Base-by-base conservation (phyloP, 1,140 invertebrate genomes). In the Sminthurinus signatus region DNA sequence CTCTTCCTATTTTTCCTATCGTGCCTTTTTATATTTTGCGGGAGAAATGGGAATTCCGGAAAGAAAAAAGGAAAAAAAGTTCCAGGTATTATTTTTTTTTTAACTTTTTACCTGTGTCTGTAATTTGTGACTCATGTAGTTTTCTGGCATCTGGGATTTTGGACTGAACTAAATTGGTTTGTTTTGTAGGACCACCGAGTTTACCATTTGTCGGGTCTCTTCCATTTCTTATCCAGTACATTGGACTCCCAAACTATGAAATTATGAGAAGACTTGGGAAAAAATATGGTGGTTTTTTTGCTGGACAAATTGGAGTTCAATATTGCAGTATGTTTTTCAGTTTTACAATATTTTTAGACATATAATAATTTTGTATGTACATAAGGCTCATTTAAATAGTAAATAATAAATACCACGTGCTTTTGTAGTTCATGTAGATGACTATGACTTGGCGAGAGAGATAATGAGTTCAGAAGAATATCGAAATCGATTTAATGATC, bases 301-400 rank as follows among this genome's bases (percentile, higher is more conserved):
- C 5, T 5, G 23, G 5, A 5, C 44, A 48, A 25, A 8, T 48
- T 19, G 44, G 44, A 10, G 44, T 48, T 19, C 44, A 48, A 8
- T 48, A 48, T 48, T 19, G 44, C 44, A 25, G 44, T 48, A 48
- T 10, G 44, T 48, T n/a, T n/a, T n/a, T n/a, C n/a, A n/a, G n/a
- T n/a, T n/a, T n/a, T n/a, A n/a, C n/a, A n/a, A n/a, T n/a, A n/a
- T n/a, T n/a, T n/a, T n/a, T n/a, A n/a, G n/a, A n/a, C n/a, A n/a
- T n/a, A n/a, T n/a, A n/a, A n/a, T n/a, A n/a, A n/a, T n/a, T n/a
- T n/a, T n/a, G n/a, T n/a, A n/a, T n/a, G n/a, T n/a, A n/a, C n/a
- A n/a, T n/a, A n/a, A n/a, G n/a, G n/a, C n/a, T n/a, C n/a, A n/a
- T n/a, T n/a, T n/a, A n/a, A n/a, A n/a, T n/a, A n/a, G n/a, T n/a